Percentiles rank a stretch among this genome's conserved stretches.
Conservation (phyloP, 2,888 invertebrate genomes). For the Drosophila testacea region DNA sequence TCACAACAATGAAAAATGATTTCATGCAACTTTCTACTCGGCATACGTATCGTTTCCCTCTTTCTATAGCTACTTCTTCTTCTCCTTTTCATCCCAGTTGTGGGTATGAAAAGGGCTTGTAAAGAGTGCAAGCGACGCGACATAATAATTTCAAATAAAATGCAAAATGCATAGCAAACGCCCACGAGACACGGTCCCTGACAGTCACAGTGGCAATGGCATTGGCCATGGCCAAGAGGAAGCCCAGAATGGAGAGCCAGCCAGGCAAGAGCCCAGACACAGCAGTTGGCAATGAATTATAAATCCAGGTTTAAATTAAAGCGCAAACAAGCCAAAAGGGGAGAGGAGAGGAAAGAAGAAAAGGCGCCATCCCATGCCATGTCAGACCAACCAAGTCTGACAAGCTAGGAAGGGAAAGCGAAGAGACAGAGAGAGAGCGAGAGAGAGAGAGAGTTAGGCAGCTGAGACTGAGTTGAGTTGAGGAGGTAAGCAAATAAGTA, state of each 20-base stretch:
- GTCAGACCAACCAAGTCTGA: slow-evolving; percentile 23
- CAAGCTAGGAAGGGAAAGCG: slow-evolving; percentile 13
- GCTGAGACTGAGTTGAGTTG: neutral
- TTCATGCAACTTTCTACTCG: slow-evolving; percentile 64
- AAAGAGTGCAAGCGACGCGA: slow-evolving; percentile 62
- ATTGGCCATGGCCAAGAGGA: slow-evolving; percentile 23
- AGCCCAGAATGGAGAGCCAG: slow-evolving; percentile 28
- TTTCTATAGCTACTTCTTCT: neutral
- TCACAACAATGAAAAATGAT: slow-evolving; percentile 74
- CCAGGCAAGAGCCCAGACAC: slow-evolving; percentile 20
- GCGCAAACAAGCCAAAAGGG: slow-evolving; percentile 46
- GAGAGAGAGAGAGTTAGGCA: neutral
- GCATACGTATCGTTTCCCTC: slow-evolving; percentile 13
- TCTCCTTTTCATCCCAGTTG: neutral
- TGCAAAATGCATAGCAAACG: slow-evolving; percentile 77
- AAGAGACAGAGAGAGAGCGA: too few species aligned
- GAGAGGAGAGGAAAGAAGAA: neutral
- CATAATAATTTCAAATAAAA: slow-evolving; percentile 82
- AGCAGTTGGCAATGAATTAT: slow-evolving; percentile 75
- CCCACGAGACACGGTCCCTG: slow-evolving; percentile 61
- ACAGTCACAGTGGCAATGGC: slow-evolving; percentile 40
- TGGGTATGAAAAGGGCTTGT: slow-evolving; percentile 41
- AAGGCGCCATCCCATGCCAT: slow-evolving; percentile 12
- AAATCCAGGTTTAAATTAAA: slow-evolving; percentile 82
- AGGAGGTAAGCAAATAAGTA: slow-evolving; percentile 3